Conservation (phyloP, 1,140 invertebrate species). For the Drosophila kepulauana region DNA sequence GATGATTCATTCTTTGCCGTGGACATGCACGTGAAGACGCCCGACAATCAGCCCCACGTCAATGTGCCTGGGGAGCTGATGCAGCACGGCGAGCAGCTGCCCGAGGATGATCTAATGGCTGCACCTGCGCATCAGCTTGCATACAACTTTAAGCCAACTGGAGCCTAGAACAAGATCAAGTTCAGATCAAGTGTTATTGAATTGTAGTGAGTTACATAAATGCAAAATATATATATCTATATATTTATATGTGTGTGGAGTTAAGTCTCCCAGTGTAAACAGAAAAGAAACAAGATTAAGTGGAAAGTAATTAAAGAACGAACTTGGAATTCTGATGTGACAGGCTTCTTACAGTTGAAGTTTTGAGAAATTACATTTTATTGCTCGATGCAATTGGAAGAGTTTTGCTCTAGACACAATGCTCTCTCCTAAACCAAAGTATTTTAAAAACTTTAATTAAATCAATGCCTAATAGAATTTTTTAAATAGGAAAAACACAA, state of each 20-base stretch:
- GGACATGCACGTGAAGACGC: conserved; percentile 81
- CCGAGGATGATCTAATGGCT: conserved; percentile 77
- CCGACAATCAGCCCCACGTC: conserved; percentile 68
- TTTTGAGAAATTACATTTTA: too few species aligned
- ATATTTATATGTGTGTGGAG: conserved; percentile 46
- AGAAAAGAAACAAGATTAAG: neutral
- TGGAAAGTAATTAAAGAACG: neutral
- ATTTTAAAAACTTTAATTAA: too few species aligned
- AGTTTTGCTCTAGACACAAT: too few species aligned
- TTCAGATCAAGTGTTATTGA: conserved; percentile 45
- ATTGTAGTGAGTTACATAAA: conserved; percentile 71
- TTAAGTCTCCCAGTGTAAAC: conserved; percentile 11
- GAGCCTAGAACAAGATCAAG: conserved; percentile 6
- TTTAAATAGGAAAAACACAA: neutral
- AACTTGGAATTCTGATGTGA: too few species aligned
- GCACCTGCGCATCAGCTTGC: conserved; percentile 59
- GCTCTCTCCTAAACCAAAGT: too few species aligned
- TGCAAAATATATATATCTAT: conserved; percentile 64
- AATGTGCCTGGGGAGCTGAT: conserved; percentile 44
- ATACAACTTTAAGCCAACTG: conserved; percentile 55
- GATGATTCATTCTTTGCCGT: conserved; percentile 79
- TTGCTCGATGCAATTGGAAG: too few species aligned
- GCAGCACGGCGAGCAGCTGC: conserved; percentile 70
- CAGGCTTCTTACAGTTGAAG: too few species aligned
- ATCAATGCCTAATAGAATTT: neutral